A percentile compares a stretch with the other conserved stretches of the same genome.
These are phyloP conservation scores for Bombus soroeensis DNA, from an alignment of 1,140 invertebrate genomes.

Conservation along the genomic window DNA sequence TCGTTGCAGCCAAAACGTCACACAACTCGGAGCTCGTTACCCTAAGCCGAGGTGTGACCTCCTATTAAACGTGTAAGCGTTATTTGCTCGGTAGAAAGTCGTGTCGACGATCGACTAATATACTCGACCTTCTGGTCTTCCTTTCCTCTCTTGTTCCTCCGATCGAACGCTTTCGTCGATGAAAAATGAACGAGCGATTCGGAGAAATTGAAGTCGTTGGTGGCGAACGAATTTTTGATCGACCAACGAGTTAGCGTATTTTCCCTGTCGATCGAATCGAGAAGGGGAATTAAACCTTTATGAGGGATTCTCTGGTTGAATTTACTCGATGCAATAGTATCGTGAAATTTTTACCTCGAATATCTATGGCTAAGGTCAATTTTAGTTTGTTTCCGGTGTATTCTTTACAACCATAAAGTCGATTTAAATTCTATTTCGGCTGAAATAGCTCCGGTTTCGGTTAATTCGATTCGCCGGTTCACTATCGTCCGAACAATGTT, in stretches of 20 bases:
- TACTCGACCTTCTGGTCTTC: background rate
- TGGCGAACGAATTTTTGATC: background rate
- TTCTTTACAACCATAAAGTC: background rate
- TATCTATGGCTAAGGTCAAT: background rate
- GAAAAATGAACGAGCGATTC: background rate
- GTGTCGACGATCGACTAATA: constrained; percentile 24
- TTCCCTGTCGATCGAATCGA: background rate
- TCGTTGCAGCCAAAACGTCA: background rate
- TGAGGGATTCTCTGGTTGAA: background rate
- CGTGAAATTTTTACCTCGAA: background rate
- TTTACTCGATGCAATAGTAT: background rate
- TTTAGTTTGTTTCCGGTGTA: background rate
- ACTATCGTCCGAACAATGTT: background rate
- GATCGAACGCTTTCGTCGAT: background rate
- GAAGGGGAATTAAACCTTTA: background rate
- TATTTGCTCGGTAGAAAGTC: constrained; percentile 39
- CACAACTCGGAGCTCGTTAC: constrained; percentile 39
- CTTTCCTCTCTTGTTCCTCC: background rate
- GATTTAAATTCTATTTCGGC: background rate
- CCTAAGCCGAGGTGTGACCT: constrained; percentile 43
- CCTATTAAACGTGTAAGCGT: constrained; percentile 49
- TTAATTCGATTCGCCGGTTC: background rate
- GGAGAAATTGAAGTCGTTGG: background rate
- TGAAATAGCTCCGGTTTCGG: background rate
- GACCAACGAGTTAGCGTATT: background rate